These are phyloP conservation scores for Pampusana beccarii DNA, from an alignment of 2,113 vertebrate species.

Conservation along the genomic window DNA sequence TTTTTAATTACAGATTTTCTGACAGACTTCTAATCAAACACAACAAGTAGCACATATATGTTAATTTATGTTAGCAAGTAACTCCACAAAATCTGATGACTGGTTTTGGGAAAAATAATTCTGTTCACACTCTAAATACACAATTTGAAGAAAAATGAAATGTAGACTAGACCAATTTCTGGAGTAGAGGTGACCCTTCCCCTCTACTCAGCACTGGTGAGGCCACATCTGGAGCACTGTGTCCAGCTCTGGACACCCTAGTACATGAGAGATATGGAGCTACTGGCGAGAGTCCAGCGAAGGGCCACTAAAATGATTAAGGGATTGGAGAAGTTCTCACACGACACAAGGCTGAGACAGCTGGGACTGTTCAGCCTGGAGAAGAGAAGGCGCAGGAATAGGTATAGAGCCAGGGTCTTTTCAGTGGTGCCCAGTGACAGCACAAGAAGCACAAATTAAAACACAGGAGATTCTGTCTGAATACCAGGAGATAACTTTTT, in stretches of 20 bases:
- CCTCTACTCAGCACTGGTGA: not conserved
- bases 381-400: not conserved
- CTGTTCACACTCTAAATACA: not conserved
- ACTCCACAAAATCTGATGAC: not conserved
- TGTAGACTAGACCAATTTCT: fast-evolving
- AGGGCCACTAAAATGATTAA: too few relatives aligned
- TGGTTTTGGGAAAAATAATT: not conserved
- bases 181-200: not conserved
- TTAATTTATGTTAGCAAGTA: not conserved
- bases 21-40: not conserved
- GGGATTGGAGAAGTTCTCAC: too few relatives aligned
- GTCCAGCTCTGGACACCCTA: not conserved
- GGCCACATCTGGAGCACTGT: not conserved
- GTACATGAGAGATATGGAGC: not conserved
- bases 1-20: not conserved
- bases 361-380: too few relatives aligned
- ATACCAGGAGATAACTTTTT: too few relatives aligned
- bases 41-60: fast-evolving
- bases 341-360: too few relatives aligned
- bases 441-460: too few relatives aligned
- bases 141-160: not conserved
- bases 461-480: too few relatives aligned
- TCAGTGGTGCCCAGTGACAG: too few relatives aligned
- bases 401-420: not conserved
- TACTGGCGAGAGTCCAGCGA: not conserved